A percentile compares a stretch with the other conserved stretches of the same genome.
Conservation (phyloP, 2,888 invertebrate genomes). For the Micoletzkya japonica region DNA sequence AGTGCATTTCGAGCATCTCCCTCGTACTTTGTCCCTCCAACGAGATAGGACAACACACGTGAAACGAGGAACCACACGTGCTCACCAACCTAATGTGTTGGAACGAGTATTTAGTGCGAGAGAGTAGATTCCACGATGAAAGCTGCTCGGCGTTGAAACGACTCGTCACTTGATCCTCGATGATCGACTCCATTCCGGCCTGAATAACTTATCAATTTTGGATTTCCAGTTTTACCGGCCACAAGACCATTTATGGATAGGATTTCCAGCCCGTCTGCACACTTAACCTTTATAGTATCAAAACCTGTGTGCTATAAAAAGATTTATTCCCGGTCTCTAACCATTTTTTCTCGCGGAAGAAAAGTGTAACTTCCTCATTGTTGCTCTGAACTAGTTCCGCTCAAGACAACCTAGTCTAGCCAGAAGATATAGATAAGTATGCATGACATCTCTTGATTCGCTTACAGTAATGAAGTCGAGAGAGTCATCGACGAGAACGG, state of each 20-base stretch:
- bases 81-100: conserved; percentile 77
- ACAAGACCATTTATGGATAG: too few relatives aligned
- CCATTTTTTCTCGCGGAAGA: too few relatives aligned
- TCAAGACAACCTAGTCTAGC: too few relatives aligned
- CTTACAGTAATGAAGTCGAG: conserved; percentile 57
- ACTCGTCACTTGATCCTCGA: conserved; percentile 97
- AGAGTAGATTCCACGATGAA: conserved; percentile 89
- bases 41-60: background rate
- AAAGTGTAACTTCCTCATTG: too few relatives aligned
- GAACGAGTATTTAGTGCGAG: conserved; percentile 88
- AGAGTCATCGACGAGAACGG: conserved; percentile 52
- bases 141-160: conserved; percentile 87
- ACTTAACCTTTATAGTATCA: too few relatives aligned
- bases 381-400: too few relatives aligned
- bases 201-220: background rate
- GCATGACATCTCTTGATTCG: background rate
- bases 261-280: too few relatives aligned
- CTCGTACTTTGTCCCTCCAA: background rate
- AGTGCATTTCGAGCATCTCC: too few relatives aligned
- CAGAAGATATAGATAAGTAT: background rate
- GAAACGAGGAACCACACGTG: background rate
- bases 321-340: too few relatives aligned
- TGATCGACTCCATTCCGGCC: conserved; percentile 87
- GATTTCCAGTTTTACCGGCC: too few relatives aligned
- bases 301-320: too few relatives aligned